Base-by-base conservation (phyloP, 2,888 invertebrate species). In the Leptopterna dolabrata region DNA sequence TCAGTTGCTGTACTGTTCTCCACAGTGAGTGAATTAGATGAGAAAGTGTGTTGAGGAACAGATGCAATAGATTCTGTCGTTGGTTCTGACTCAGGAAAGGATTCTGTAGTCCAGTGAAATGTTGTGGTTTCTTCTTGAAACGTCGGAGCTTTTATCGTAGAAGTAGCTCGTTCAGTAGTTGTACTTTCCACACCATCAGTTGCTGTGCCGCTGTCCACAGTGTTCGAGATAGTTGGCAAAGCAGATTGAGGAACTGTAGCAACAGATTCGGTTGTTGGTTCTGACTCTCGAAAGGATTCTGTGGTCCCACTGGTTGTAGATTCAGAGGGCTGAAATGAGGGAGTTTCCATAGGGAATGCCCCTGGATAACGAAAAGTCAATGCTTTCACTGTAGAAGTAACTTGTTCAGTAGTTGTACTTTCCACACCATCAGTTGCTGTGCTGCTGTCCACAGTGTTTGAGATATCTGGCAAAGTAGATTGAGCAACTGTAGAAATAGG, bases 341-440 rank as follows among this genome's bases (percentile, higher is more conserved):
- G 6, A 6, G 51, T n/a, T 16, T 51, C 51, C 1, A n/a, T n/a
- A 16, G 51, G 1, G n/a, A 51, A 19, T n/a, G n/a, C n/a, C n/a
- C n/a, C 51, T 16, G 51, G n/a, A 19, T 0, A 16, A 51, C 51
- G 51, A 51, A 51, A 51, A n/a, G 51, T 51, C 6, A n/a, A 51
- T 51, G 51, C 14, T 51, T 11, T 51, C 51, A 51, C 16, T 51
- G 51, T 51, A 16, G 51, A n/a, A 51, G 16, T n/a, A 51, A 51
- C n/a, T 51, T 36, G 30, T 6, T 63, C 83, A 83, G 70, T 9
- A 83, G 63, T 63, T 63, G 83, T 63, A 19, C 70, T 83, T 83
- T 70, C 83, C 30, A 70, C 19, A 71, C 1, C 30, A 30, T 0
- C 30, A 82, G 30, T 63, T 82, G 55, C 11, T 55, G 36, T 30